These are phyloP conservation scores for Platysternon megacephalum DNA, from an alignment of 2,113 vertebrate species.

Conservation along the genomic window DNA sequence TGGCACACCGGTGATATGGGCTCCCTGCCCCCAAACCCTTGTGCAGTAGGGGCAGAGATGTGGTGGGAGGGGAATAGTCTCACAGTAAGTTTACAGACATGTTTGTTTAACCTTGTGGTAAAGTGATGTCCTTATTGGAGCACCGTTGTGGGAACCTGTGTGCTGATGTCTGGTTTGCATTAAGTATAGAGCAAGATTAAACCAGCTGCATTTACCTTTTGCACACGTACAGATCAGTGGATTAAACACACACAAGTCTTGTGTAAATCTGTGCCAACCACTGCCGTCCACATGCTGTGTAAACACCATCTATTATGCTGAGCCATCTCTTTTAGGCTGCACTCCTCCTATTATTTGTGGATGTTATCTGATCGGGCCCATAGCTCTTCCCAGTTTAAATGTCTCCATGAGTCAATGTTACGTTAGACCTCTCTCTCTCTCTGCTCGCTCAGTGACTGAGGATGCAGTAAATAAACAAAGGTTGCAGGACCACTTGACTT, in stretches of 20 bases:
- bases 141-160: background rate
- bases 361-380: background rate
- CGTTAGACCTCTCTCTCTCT: accelerated
- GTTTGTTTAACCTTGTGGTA: background rate
- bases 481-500: background rate
- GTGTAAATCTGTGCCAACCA: background rate
- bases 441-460: background rate
- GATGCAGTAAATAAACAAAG: background rate
- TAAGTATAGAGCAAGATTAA: background rate
- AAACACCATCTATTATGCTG: background rate
- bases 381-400: background rate
- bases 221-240: background rate
- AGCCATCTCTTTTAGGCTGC: background rate
- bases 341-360: background rate
- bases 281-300: background rate
- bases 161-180: background rate
- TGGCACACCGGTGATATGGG: background rate
- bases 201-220: background rate
- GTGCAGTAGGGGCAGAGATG: background rate
- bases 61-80: background rate
- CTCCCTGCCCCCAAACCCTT: background rate
- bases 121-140: background rate
- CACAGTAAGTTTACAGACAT: background rate
- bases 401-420: background rate
- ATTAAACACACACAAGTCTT: background rate